Evolutionary conservation across 2,113 vertebrate genomes (phyloP), one percentile per base, ranked within the genome.

Genomic region (Aramus guarauna): DNA sequence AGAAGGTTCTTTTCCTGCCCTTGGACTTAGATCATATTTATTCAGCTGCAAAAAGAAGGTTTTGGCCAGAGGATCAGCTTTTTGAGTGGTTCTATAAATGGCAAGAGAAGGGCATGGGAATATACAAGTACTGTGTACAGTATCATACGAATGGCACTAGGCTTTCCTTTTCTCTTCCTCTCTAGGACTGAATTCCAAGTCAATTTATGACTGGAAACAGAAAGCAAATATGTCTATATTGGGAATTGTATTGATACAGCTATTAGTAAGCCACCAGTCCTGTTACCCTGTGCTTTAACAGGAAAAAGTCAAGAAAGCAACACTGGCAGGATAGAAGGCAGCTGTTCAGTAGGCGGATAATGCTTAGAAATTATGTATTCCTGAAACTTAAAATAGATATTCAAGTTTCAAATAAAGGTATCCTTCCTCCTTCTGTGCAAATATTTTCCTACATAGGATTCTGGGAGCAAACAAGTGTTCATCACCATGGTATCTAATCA

Each of bases 331-430:
- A 91, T 58, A 83, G 91, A 81, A 95, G 91, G 68, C 97, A 98
- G 96, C 90, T 97, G 97, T 76, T 97, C 72, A 91, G 97, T 97
- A 94, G 97, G 97, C 20, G 80, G 96, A 87, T 80, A 93, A 96
- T 92, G 94, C 94, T 95, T 96, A 88, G 76, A 96, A 94, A 96
- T 94, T 67, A 93, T n/a, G 67, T 95, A 92, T 95, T 97, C 91
- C 84, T 71, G 77, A 82, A 92, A 91, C 91, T 93, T 75, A 96
- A 97, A 98, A 97, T 96, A 98, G 95, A 94, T 88, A 93, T 52
- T 67, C 71, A 22, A 90, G 59, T 92, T 92, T 96, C 94, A 96
- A 81, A 96, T 95, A 96, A 94, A 96, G 88, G 85, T 92, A 93
- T 67, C 80, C 59, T 92, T 88, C 88, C 83, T 88, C 66, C 56